A percentile compares a stretch with the other conserved stretches of the same genome.
Conservation (phyloP, 1,140 invertebrate species). For the Mesaphorura yosii region DNA sequence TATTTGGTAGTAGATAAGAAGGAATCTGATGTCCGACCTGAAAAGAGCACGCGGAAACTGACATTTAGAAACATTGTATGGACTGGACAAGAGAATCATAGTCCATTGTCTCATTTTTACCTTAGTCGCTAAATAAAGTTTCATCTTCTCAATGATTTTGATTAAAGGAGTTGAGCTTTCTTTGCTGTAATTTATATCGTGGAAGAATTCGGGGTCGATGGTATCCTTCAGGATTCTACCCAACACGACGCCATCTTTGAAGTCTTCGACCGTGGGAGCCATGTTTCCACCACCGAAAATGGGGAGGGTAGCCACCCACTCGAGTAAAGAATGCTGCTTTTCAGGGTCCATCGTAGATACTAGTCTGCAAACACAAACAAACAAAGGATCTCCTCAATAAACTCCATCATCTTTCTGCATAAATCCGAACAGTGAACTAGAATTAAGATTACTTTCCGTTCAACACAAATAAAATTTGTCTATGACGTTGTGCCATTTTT, state of each 20-base stretch:
- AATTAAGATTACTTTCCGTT: too few species aligned
- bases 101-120: too few species aligned
- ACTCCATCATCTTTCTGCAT: too few species aligned
- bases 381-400: too few species aligned
- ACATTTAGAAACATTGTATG: too few species aligned
- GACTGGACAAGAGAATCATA: too few species aligned
- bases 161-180: constrained; percentile 22
- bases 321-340: constrained; percentile 21
- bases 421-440: too few species aligned
- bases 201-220: constrained; percentile 26
- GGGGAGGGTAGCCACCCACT: constrained; percentile 23
- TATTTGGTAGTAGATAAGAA: constrained; percentile 18
- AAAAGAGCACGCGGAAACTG: not conserved
- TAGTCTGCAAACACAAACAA: too few species aligned
- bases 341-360: too few species aligned
- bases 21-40: constrained; percentile 22
- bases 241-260: constrained; percentile 25
- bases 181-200: constrained; percentile 17
- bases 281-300: constrained; percentile 4
- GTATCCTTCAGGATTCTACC: constrained; percentile 25
- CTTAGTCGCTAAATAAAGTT: constrained; percentile 18
- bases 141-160: constrained; percentile 26
- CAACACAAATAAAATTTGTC: too few species aligned
- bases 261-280: constrained; percentile 15
- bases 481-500: too few species aligned